These are phyloP conservation scores for Malachius bipustulatus DNA, from an alignment of 2,888 invertebrate species.

Conservation along the genomic window DNA sequence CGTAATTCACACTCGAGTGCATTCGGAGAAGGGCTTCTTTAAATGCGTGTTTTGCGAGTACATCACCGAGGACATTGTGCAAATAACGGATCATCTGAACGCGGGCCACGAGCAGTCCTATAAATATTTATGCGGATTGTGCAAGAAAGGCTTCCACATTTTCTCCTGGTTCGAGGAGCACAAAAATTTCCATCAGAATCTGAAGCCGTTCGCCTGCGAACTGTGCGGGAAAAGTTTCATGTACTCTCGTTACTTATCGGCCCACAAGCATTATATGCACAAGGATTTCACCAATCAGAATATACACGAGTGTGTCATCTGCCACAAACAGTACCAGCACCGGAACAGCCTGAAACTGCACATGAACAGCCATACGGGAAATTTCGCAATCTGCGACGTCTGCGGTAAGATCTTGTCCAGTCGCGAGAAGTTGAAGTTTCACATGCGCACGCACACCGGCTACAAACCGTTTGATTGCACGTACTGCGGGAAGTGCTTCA, in stretches of 20 bases:
- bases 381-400: constrained; percentile 43
- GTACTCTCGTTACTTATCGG: constrained; percentile 32
- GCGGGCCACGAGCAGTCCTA: constrained; percentile 26
- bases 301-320: constrained; percentile 34
- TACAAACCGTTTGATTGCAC: constrained; percentile 33
- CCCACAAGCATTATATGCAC: constrained; percentile 33
- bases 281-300: constrained; percentile 25
- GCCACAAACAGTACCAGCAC: constrained; percentile 35
- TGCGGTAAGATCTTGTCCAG: constrained; percentile 46
- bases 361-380: constrained; percentile 41
- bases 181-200: constrained; percentile 45
- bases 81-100: constrained; percentile 32
- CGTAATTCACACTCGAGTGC: constrained; percentile 31
- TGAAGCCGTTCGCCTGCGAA: constrained; percentile 42
- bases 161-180: constrained; percentile 45
- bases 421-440: constrained; percentile 41
- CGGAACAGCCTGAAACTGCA: constrained; percentile 35
- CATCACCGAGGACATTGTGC: constrained; percentile 27
- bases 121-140: constrained; percentile 44
- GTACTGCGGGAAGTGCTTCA: constrained; percentile 34
- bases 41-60: constrained; percentile 34
- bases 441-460: constrained; percentile 32
- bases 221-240: constrained; percentile 43
- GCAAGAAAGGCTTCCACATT: constrained; percentile 45
- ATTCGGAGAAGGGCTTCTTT: constrained; percentile 30